phyloP scores from a whole-genome alignment of 2,888 invertebrate genomes.

The Drosophila falleni region DNA sequence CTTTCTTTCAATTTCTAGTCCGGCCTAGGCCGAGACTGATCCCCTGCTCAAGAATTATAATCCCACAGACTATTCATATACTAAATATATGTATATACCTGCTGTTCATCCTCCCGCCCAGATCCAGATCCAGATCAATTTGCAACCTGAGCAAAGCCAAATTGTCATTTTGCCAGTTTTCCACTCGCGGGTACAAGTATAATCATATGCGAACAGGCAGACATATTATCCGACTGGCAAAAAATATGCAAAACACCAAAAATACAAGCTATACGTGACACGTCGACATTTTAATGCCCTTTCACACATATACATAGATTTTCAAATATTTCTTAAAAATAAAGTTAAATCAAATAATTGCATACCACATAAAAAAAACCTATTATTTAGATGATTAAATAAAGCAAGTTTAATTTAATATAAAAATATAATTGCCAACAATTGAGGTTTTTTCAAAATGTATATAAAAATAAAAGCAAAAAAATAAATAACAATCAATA shows the following conservation, averaged over 20 bases:
- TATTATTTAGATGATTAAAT: too few relatives aligned
- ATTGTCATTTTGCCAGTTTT: constrained; percentile 29
- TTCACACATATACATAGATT: too few relatives aligned
- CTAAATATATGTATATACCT: constrained; percentile 25
- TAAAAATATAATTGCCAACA: too few relatives aligned
- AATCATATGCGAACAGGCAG: constrained; percentile 5
- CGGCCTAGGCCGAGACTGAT: constrained; percentile 52
- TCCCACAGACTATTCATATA: constrained; percentile 34
- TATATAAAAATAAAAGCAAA: too few relatives aligned
- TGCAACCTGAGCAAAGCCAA: constrained; percentile 43
- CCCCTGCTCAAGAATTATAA: constrained; percentile 76
- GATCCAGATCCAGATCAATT: constrained; percentile 64
- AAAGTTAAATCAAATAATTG: not conserved
- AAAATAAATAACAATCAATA: too few relatives aligned
- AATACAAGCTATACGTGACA: not conserved
- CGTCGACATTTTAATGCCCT: not conserved
- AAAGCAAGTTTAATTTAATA: too few relatives aligned
- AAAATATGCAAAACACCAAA: constrained; percentile 3
- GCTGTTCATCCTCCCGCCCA: constrained; percentile 22
- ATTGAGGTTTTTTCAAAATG: too few relatives aligned
- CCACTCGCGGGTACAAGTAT: constrained; percentile 16
- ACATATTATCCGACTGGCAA: not conserved
- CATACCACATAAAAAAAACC: too few relatives aligned
- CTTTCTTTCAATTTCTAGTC: constrained; percentile 35
- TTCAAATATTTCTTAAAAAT: too few relatives aligned